A percentile compares a stretch with the other conserved stretches of the same genome.
These are phyloP conservation scores for Pseudois nayaur DNA, from an alignment of 2,113 vertebrate species.

Conservation along the genomic window DNA sequence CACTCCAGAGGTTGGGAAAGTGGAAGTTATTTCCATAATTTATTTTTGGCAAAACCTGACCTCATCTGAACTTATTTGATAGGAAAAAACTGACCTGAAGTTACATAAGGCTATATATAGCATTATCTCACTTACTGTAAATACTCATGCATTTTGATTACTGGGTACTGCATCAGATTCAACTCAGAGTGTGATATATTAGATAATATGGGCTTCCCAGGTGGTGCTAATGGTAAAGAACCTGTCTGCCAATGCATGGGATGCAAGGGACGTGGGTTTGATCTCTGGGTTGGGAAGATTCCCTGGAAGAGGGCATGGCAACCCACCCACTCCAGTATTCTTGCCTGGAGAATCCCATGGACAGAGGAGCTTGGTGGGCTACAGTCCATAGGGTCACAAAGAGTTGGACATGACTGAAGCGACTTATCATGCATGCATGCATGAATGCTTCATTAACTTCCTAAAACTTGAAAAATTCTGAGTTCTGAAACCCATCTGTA, in stretches of 20 bases:
- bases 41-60: background rate
- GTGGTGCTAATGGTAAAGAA: background rate
- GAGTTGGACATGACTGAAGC: background rate
- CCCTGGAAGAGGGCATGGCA: background rate
- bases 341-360: background rate
- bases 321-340: background rate
- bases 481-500: background rate
- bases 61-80: background rate
- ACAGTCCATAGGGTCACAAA: background rate
- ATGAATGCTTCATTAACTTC: background rate
- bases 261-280: fast-evolving
- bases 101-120: background rate
- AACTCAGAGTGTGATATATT: background rate
- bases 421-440: background rate
- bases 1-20: background rate
- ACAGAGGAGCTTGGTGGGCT: background rate
- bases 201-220: background rate
- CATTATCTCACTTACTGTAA: background rate
- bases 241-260: background rate
- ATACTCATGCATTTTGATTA: background rate
- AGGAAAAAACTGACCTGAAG: background rate
- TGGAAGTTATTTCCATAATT: background rate
- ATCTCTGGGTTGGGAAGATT: background rate
- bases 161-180: background rate
- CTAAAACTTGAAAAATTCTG: background rate